Percentiles rank a stretch among this genome's conserved stretches.
phyloP scores from a whole-genome alignment of 2,113 vertebrate genomes.

The Todiramphus chloris region DNA sequence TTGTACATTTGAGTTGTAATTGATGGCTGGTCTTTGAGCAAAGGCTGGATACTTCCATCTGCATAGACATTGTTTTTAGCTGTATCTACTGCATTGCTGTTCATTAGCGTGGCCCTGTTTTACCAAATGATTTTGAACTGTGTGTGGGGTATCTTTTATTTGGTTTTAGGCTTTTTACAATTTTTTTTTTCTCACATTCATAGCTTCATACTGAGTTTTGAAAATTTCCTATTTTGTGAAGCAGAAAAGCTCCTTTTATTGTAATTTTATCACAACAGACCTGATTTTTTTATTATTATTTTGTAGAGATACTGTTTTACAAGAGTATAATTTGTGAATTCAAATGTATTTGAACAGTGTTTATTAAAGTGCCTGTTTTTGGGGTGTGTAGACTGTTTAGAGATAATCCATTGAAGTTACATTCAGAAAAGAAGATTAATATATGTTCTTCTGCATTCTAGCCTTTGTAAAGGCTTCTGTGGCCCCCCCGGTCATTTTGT shows the following conservation, averaged over 20 bases:
- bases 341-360: neutral
- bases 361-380: neutral
- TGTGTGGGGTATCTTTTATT: neutral
- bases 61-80: neutral
- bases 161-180: neutral
- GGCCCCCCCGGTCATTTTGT: neutral
- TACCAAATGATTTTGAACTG: neutral
- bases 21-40: neutral
- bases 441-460: neutral
- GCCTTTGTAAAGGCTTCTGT: neutral
- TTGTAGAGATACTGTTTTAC: neutral
- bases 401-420: neutral
- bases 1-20: neutral
- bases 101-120: neutral
- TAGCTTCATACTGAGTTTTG: neutral
- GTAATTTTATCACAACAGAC: neutral
- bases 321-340: neutral
- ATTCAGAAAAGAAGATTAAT: neutral
- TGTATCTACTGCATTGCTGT: neutral
- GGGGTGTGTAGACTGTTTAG: neutral
- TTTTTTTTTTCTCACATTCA: neutral
- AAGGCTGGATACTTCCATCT: neutral
- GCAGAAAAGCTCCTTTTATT: neutral
- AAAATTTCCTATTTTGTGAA: neutral
- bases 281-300: neutral